These are phyloP conservation scores for Huso huso DNA, from an alignment of 2,797 vertebrate genomes.

Conservation along the genomic window DNA sequence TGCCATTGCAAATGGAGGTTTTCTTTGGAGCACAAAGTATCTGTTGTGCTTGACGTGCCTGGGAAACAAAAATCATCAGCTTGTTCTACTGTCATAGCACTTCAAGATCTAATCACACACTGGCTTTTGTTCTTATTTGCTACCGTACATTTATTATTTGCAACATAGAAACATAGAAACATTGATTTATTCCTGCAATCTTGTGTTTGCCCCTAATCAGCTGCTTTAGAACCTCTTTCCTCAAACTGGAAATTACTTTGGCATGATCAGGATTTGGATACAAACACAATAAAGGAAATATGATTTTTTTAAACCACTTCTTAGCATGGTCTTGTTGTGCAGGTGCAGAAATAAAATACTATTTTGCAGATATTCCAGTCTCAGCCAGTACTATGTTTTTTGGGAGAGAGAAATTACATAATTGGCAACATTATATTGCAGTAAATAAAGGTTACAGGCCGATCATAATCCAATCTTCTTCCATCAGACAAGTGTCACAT, in stretches of 20 bases:
- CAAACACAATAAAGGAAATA: no score
- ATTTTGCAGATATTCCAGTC: no score
- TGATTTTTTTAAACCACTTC: no score
- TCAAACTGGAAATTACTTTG: neutral
- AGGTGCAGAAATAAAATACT: no score
- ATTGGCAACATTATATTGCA: no score
- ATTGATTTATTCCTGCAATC: neutral
- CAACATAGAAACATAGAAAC: neutral
- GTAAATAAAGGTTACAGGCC: no score
- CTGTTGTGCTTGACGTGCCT: neutral
- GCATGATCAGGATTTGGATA: no score
- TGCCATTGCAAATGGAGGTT: neutral
- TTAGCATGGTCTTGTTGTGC: no score
- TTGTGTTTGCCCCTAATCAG: neutral
- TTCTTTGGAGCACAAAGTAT: neutral
- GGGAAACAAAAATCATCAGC: neutral
- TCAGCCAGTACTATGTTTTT: no score
- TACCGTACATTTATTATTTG: neutral
- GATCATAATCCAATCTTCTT: no score
- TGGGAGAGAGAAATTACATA: no score
- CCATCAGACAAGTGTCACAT: no score
- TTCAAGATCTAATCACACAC: neutral
- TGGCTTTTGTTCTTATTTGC: slow-evolving; percentile 1
- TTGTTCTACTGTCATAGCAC: neutral
- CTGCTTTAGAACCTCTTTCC: neutral